phyloP scores from a whole-genome alignment of 2,797 vertebrate species.

The Epinephelus awoara region DNA sequence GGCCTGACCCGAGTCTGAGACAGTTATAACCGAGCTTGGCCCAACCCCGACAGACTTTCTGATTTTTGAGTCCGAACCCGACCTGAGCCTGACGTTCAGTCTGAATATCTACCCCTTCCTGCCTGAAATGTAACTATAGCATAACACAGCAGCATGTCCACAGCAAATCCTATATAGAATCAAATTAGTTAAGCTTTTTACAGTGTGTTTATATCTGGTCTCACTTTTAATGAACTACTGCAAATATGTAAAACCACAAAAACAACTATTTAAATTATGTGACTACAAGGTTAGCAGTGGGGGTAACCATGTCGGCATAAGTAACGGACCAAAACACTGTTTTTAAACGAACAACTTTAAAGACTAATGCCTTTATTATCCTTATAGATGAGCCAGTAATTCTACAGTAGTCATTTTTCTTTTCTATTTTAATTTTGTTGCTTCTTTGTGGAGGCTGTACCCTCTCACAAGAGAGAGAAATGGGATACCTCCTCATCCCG shows the following conservation, averaged over 20 bases:
- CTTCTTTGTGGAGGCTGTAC: background rate
- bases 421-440: background rate
- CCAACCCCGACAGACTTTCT: no score
- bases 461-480: background rate
- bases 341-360: background rate
- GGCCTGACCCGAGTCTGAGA: no score
- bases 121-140: no score
- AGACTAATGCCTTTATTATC: background rate
- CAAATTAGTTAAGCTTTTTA: background rate
- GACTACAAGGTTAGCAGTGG: background rate
- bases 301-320: background rate
- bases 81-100: no score
- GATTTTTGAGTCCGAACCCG: no score
- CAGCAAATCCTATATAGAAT: background rate
- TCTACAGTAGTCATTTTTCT: background rate
- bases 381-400: background rate
- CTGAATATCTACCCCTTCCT: no score
- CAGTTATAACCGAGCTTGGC: no score
- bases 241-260: background rate
- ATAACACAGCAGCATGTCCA: no score
- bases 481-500: constrained; percentile 1
- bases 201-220: background rate
- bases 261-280: background rate
- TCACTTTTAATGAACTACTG: background rate
- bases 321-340: background rate